Conservation (phyloP, 2,888 invertebrate genomes). For the Meghimatium bilineatum region DNA sequence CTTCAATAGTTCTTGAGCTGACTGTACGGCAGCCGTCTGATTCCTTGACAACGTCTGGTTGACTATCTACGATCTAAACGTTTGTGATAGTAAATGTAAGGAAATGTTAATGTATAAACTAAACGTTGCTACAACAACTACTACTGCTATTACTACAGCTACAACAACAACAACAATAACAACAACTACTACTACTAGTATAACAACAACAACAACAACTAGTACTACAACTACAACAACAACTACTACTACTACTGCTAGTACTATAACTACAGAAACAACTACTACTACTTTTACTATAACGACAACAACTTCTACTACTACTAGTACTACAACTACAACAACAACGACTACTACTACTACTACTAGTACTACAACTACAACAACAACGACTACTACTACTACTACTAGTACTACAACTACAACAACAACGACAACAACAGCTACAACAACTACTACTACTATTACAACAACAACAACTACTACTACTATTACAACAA, state of each 20-base stretch:
- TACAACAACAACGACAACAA: background rate
- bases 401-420: background rate
- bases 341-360: background rate
- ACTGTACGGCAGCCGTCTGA: constrained; percentile 38
- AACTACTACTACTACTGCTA: background rate
- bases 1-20: constrained; percentile 29
- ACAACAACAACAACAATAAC: constrained; percentile 30
- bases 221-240: constrained; percentile 7
- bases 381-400: background rate
- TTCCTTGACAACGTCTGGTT: constrained; percentile 29
- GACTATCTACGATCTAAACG: constrained; percentile 11
- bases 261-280: constrained; percentile 8
- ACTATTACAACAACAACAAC: background rate
- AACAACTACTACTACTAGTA: constrained; percentile 19
- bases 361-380: background rate
- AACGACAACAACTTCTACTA: constrained; percentile 10
- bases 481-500: background rate
- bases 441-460: background rate
- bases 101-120: too few species aligned
- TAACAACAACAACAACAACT: constrained; percentile 22
- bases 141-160: constrained; percentile 21
- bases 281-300: constrained; percentile 6
- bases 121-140: background rate
- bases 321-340: constrained; percentile 11
- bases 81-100: background rate